These are phyloP conservation scores for Sesia bembeciformis DNA, from an alignment of 2,888 invertebrate genomes.

Conservation along the genomic window DNA sequence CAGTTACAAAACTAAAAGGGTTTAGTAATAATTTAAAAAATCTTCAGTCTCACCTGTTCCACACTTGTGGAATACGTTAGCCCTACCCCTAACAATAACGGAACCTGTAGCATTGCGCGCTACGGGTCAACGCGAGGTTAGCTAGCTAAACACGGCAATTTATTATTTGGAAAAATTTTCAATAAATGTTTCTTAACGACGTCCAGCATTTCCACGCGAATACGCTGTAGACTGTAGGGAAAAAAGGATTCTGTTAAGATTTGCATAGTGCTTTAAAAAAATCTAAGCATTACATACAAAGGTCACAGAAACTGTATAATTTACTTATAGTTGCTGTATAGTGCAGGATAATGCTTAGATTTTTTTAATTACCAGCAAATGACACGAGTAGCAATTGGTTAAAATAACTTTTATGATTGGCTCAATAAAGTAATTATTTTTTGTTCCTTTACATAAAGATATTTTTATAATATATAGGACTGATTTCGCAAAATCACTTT, in stretches of 20 bases:
- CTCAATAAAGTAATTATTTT: background rate
- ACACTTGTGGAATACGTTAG: constrained; percentile 58
- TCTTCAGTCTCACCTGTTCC: constrained; percentile 72
- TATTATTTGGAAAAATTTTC: constrained; percentile 57
- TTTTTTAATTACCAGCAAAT: constrained; percentile 57
- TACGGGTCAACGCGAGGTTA: constrained; percentile 69
- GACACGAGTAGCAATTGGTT: background rate
- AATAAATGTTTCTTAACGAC: constrained; percentile 56
- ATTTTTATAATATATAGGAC: no score
- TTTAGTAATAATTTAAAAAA: constrained; percentile 63
- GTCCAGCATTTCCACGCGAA: constrained; percentile 66
- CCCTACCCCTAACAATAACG: constrained; percentile 71
- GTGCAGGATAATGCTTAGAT: constrained; percentile 48
- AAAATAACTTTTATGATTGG: background rate
- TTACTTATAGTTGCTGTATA: no score
- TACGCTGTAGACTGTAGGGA: constrained; percentile 74
- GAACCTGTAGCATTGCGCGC: constrained; percentile 76
- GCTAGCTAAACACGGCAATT: constrained; percentile 70
- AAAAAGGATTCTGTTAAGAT: constrained; percentile 68
- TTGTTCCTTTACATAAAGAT: background rate
- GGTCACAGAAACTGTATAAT: constrained; percentile 1
- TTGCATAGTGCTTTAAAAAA: constrained; percentile 56
- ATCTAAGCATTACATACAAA: constrained; percentile 45
- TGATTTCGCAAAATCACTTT: no score
- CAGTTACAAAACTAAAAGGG: constrained; percentile 42